A percentile compares a stretch with the other conserved stretches of the same genome.
Evolutionary conservation across 2,113 vertebrate genomes (phyloP).

Genomic region (Toxostoma redivivum): DNA sequence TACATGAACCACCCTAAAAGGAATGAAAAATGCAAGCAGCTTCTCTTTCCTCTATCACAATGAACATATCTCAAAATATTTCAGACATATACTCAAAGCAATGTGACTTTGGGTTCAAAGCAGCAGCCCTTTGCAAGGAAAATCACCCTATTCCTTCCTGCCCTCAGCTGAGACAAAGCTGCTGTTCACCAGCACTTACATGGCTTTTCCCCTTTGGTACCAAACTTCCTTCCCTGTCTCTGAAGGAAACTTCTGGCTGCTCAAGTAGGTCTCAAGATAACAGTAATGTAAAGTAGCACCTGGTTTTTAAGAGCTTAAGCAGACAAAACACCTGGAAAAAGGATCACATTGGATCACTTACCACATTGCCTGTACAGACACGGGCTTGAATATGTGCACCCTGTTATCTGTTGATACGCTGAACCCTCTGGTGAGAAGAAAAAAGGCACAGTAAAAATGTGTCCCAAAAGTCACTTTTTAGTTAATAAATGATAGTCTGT

Average conservation of each 20-base stretch:
- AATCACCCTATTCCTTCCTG: not conserved
- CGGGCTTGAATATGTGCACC: constrained; percentile 96
- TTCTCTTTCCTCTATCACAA: constrained; percentile 11
- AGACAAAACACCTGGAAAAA: not conserved
- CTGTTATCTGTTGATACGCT: constrained; percentile 95
- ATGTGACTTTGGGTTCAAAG: not conserved
- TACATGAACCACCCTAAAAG: constrained; percentile 35
- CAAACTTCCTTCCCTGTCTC: not conserved
- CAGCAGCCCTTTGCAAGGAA: not conserved
- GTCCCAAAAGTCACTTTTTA: not conserved
- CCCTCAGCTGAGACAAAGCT: not conserved
- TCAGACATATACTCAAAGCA: not conserved
- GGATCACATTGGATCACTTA: constrained; percentile 73
- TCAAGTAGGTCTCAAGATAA: not conserved
- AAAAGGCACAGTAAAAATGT: not conserved
- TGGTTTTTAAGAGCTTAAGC: not conserved
- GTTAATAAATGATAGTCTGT: not conserved
- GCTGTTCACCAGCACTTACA: not conserved
- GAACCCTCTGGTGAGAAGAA: constrained; percentile 79
- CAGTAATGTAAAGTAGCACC: not conserved
- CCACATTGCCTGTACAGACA: constrained; percentile 99
- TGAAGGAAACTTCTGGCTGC: not conserved
- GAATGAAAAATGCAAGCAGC: constrained; percentile 15
- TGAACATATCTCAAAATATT: not conserved
- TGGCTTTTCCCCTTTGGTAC: not conserved